Conservation (phyloP, 1,140 invertebrate species). For the Papilio xuthus region DNA sequence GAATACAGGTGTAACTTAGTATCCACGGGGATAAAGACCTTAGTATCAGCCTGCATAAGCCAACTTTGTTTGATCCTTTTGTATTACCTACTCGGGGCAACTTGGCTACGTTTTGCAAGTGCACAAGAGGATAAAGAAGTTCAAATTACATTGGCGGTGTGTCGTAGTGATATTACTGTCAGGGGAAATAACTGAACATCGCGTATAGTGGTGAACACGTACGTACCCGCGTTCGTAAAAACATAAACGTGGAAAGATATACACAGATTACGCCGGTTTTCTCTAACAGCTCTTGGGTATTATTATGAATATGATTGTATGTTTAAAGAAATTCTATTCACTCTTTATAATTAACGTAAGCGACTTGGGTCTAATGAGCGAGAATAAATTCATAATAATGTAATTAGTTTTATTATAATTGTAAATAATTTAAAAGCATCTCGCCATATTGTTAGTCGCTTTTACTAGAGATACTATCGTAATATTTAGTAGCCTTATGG, state of each 20-base stretch:
- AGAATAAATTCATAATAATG: too few relatives aligned
- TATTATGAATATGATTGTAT: background rate
- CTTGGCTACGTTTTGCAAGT: conserved; percentile 52
- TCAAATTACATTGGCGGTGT: conserved; percentile 65
- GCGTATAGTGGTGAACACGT: conserved; percentile 64
- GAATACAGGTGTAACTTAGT: conserved; percentile 77
- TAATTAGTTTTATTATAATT: too few relatives aligned
- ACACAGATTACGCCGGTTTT: conserved; percentile 41
- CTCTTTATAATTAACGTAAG: background rate
- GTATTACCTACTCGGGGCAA: conserved; percentile 47
- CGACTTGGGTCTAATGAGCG: too few relatives aligned
- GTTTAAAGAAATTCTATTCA: background rate
- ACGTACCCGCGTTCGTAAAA: conserved; percentile 63
- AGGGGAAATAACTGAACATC: conserved; percentile 74
- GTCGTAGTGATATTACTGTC: conserved; percentile 73
- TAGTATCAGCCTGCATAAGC: conserved; percentile 64
- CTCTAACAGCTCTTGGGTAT: conserved; percentile 15
- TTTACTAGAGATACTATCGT: too few relatives aligned
- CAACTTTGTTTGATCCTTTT: conserved; percentile 55
- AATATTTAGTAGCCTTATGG: too few relatives aligned
- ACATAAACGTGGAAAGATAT: conserved; percentile 56
- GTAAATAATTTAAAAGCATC: too few relatives aligned
- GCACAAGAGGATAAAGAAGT: conserved; percentile 54
- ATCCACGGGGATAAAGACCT: conserved; percentile 65
- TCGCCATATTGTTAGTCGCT: too few relatives aligned